Conservation (phyloP, 1,140 invertebrate species). For the Coelopa frigida region DNA sequence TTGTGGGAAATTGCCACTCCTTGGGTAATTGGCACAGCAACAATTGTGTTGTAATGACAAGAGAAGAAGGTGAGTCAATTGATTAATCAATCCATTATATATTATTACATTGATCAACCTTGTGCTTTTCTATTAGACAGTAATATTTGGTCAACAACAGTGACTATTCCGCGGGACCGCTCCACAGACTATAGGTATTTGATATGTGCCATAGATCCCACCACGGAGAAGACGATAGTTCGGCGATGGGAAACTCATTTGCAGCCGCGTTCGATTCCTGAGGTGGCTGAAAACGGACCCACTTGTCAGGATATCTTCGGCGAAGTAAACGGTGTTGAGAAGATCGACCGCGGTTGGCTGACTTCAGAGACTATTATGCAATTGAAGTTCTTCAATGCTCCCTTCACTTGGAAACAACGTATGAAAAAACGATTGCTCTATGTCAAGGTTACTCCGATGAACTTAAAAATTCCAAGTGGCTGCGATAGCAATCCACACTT, state of each 20-base stretch:
- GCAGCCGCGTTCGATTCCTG: slow-evolving; percentile 52
- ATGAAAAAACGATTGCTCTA: slow-evolving; percentile 62
- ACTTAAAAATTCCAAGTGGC: slow-evolving; percentile 52
- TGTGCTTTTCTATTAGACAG: slow-evolving; percentile 26
- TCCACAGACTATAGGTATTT: slow-evolving; percentile 74
- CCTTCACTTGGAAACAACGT: slow-evolving; percentile 73
- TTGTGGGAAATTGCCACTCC: slow-evolving; percentile 46
- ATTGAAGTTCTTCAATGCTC: slow-evolving; percentile 76
- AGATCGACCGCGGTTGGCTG: slow-evolving; percentile 78
- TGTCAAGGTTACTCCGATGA: slow-evolving; percentile 73
- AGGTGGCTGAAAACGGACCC: slow-evolving; percentile 28
- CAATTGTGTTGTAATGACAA: slow-evolving; percentile 46
- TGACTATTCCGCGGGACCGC: slow-evolving; percentile 56
- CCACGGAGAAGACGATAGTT: slow-evolving; percentile 56
- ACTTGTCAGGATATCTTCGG: slow-evolving; percentile 56
- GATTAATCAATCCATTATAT: neutral
- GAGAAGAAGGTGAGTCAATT: slow-evolving; percentile 22
- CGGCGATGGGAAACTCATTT: slow-evolving; percentile 79
- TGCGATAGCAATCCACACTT: slow-evolving; percentile 13
- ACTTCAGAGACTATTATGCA: slow-evolving; percentile 79
- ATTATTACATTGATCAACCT: slow-evolving; percentile 3
- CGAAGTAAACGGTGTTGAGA: slow-evolving; percentile 53
- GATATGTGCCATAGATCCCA: slow-evolving; percentile 55
- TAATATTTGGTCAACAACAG: slow-evolving; percentile 49
- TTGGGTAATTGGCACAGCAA: slow-evolving; percentile 48